These are phyloP conservation scores for Papilio aristodemus DNA, from an alignment of 1,140 invertebrate genomes.

Conservation along the genomic window DNA sequence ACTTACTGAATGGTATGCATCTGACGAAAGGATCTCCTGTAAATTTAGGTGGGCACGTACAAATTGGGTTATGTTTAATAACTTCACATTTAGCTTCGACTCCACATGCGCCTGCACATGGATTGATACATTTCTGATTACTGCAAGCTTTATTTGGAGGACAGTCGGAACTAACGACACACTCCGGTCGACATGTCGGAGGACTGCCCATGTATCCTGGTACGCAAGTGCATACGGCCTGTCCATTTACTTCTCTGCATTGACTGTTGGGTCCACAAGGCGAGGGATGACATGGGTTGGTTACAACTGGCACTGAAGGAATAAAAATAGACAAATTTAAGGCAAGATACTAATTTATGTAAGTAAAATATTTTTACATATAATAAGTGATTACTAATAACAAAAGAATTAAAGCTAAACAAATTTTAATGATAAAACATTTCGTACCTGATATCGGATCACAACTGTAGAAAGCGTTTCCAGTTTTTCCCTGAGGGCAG, in stretches of 20 bases:
- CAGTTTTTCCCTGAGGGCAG: constrained; percentile 83
- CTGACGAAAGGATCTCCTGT: constrained; percentile 84
- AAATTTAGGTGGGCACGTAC: constrained; percentile 82
- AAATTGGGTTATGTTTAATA: constrained; percentile 85
- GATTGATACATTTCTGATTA: constrained; percentile 83
- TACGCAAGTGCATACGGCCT: constrained; percentile 83
- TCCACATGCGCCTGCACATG: constrained; percentile 84
- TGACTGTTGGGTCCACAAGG: constrained; percentile 84
- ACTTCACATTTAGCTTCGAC: constrained; percentile 83
- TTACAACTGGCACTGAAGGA: constrained; percentile 58
- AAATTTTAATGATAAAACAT: background rate
- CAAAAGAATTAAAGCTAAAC: background rate
- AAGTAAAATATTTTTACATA: constrained; percentile 21
- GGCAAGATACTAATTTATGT: background rate
- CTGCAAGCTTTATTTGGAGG: constrained; percentile 80
- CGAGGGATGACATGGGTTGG: constrained; percentile 81
- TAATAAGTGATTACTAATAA: background rate
- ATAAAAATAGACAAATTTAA: constrained; percentile 20
- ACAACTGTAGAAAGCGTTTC: constrained; percentile 83
- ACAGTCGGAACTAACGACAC: constrained; percentile 82
- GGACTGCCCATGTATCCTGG: constrained; percentile 83
- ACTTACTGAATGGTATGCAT: constrained; percentile 81
- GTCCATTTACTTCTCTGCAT: constrained; percentile 83
- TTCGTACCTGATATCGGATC: constrained; percentile 63
- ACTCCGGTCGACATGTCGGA: constrained; percentile 83